Conservation (phyloP, 2,797 vertebrate genomes). For the Poecilia velifera region DNA sequence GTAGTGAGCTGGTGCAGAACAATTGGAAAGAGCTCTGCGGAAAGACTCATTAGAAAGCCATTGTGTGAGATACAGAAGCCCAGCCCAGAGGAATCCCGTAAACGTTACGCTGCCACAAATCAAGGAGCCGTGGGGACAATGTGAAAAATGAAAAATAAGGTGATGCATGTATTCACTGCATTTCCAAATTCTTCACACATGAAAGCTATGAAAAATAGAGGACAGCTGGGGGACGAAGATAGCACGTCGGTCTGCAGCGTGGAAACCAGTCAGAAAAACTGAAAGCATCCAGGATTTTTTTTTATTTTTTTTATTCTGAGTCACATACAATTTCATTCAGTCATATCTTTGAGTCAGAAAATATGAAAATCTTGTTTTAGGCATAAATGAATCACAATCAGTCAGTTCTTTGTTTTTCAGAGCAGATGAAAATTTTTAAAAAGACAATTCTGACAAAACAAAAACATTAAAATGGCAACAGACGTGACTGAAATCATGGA, state of each 20-base stretch:
- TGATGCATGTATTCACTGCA: not conserved
- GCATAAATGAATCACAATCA: not conserved
- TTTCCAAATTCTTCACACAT: not conserved
- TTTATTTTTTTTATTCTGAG: not conserved
- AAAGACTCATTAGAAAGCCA: constrained; percentile 39
- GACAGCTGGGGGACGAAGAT: not conserved
- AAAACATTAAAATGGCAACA: not conserved
- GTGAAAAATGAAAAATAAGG: not conserved
- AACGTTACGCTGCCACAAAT: not conserved
- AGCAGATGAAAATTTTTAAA: not conserved
- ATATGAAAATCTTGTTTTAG: not conserved
- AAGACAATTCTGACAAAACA: not conserved
- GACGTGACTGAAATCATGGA: not conserved
- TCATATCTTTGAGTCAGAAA: not conserved
- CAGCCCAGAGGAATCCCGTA: not conserved
- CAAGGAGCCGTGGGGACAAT: not conserved
- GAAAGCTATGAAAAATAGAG: not conserved
- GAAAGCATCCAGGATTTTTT: not conserved
- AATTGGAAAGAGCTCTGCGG: constrained; percentile 21
- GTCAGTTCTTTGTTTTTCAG: not conserved
- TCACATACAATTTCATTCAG: not conserved
- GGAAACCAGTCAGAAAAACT: not conserved
- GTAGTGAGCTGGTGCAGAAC: constrained; percentile 18
- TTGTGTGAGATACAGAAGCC: not conserved
- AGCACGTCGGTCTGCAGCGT: not conserved